These are phyloP conservation scores for Corvus hawaiiensis DNA, from an alignment of 2,113 vertebrate genomes.

Conservation along the genomic window DNA sequence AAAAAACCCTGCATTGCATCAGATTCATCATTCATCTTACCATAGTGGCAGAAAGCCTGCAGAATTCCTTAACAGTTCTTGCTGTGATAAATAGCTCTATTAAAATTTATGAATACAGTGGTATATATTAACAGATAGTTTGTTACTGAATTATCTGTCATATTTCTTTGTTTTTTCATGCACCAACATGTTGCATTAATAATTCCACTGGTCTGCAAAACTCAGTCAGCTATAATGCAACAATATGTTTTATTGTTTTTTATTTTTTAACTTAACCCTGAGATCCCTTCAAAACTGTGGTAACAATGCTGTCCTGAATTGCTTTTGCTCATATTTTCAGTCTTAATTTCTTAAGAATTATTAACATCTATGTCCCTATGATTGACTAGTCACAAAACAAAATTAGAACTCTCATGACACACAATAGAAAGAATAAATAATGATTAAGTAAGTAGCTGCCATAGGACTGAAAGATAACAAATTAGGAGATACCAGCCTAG, in stretches of 20 bases:
- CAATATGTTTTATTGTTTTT: neutral
- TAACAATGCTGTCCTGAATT: neutral
- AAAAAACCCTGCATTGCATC: conserved; percentile 57
- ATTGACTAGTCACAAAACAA: neutral
- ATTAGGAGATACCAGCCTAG: neutral
- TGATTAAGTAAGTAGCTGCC: neutral
- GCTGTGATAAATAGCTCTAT: conserved; percentile 71
- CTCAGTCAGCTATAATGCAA: neutral
- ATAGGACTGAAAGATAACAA: neutral
- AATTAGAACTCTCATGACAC: neutral
- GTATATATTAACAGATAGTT: conserved; percentile 48
- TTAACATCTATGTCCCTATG: neutral
- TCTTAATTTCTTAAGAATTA: neutral
- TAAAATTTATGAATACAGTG: conserved; percentile 63
- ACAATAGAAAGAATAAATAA: neutral
- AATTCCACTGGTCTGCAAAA: conserved; percentile 14
- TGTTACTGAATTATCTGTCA: conserved; percentile 53
- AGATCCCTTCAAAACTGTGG: neutral
- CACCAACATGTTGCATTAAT: conserved; percentile 1
- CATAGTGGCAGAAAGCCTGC: conserved; percentile 57
- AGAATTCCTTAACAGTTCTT: conserved; percentile 59
- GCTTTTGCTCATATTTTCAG: neutral
- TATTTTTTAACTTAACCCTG: neutral
- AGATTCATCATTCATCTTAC: conserved; percentile 70
- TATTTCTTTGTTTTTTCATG: neutral